A percentile compares a stretch with the other conserved stretches of the same genome.
Conservation (phyloP, 2,113 vertebrate genomes). For the Pygoscelis adeliae region DNA sequence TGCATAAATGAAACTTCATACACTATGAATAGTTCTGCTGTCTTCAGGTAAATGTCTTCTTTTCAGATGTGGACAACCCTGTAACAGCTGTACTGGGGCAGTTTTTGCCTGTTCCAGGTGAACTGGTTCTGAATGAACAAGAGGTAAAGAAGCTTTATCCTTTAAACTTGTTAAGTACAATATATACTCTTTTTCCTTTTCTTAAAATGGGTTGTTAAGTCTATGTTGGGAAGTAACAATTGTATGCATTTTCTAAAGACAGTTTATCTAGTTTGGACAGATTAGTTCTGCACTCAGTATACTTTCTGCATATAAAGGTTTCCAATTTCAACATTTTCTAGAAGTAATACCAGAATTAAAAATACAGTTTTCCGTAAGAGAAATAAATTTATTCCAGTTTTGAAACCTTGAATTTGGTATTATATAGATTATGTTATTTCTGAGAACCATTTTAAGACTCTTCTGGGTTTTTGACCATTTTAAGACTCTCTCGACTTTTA, state of each 20-base stretch:
- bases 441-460: not conserved
- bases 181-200: not conserved
- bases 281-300: not conserved
- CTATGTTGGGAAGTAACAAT: not conserved
- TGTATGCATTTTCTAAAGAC: not conserved
- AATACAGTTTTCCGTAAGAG: not conserved
- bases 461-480: not conserved
- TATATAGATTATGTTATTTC: not conserved
- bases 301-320: not conserved
- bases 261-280: not conserved
- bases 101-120: constrained; percentile 51
- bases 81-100: constrained; percentile 46
- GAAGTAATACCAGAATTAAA: not conserved
- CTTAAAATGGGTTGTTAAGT: not conserved
- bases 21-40: not conserved
- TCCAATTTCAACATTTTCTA: not conserved
- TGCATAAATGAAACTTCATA: not conserved
- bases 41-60: not conserved
- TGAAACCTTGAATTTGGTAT: not conserved
- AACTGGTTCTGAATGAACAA: constrained; percentile 56
- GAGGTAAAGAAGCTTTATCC: constrained; percentile 46
- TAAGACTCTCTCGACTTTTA: not conserved
- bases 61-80: constrained; percentile 53
- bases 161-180: not conserved
- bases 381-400: not conserved